Percentiles rank a stretch among this genome's conserved stretches.
phyloP scores from a whole-genome alignment of 1,140 invertebrate genomes.

The Ceratoteleas bidentatus region DNA sequence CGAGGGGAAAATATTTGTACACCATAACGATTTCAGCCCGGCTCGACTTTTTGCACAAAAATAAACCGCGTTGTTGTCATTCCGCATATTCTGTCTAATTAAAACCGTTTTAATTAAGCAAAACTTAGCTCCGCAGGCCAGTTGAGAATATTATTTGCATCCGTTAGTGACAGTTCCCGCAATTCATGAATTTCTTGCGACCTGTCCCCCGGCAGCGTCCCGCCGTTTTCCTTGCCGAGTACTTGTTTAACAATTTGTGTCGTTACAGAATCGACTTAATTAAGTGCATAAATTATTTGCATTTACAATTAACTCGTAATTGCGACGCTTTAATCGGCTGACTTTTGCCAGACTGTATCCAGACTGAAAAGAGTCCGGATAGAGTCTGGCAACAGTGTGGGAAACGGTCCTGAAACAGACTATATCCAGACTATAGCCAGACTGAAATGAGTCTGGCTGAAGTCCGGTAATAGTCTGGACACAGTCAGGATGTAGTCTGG shows the following conservation, averaged over 20 bases:
- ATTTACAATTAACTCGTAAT: conserved; percentile 9
- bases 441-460: too few species aligned
- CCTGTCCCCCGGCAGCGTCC: not conserved
- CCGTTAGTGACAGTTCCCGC: conserved; percentile 59
- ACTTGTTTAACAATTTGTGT: conserved; percentile 51
- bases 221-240: conserved; percentile 10
- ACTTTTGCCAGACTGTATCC: too few species aligned
- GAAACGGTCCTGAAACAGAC: too few species aligned
- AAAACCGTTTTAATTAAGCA: conserved; percentile 61
- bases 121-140: conserved; percentile 53
- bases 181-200: conserved; percentile 59
- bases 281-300: conserved; percentile 21
- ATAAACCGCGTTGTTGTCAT: conserved; percentile 41
- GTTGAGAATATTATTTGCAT: conserved; percentile 64
- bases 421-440: too few species aligned
- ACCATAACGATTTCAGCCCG: conserved; percentile 20
- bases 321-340: too few species aligned
- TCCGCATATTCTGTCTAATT: conserved; percentile 58
- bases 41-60: conserved; percentile 36
- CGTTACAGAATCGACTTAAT: conserved; percentile 34
- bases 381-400: too few species aligned
- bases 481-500: too few species aligned
- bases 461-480: too few species aligned
- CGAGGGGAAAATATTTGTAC: conserved; percentile 8
- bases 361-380: too few species aligned